Percentiles rank a stretch among this genome's conserved stretches.
Evolutionary conservation across 1,140 invertebrate genomes (phyloP).

Genomic region (Dinoponera quadriceps): DNA sequence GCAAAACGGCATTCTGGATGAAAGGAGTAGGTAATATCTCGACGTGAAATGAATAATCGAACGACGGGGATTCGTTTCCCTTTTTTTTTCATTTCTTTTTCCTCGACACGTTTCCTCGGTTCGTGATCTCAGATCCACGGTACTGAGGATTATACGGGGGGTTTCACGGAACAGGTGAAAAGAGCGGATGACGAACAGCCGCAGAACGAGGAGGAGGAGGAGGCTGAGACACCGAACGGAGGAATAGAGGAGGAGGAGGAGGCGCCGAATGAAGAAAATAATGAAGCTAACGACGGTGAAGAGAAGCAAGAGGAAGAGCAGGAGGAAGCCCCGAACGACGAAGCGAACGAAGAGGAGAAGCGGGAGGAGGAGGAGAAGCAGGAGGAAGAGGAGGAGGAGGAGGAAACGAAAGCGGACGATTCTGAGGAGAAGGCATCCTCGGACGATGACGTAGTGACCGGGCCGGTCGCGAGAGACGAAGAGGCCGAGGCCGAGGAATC

Average conservation of each 20-base stretch:
- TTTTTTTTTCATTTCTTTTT: constrained; percentile 29
- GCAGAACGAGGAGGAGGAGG: constrained; percentile 40
- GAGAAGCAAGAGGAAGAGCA: constrained; percentile 61
- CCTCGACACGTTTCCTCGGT: constrained; percentile 43
- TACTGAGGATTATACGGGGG: constrained; percentile 52
- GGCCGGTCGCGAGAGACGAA: constrained; percentile 46
- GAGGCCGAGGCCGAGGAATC: constrained; percentile 28
- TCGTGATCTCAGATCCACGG: constrained; percentile 59
- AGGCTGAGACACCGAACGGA: constrained; percentile 22
- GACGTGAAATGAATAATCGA: constrained; percentile 11
- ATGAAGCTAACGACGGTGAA: constrained; percentile 26
- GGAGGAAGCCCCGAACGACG: constrained; percentile 61
- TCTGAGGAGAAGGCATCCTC: constrained; percentile 70
- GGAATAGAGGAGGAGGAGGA: constrained; percentile 58
- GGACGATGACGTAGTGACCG: constrained; percentile 72
- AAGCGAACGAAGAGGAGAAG: constrained; percentile 72
- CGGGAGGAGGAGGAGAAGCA: constrained; percentile 72
- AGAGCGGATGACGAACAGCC: constrained; percentile 61
- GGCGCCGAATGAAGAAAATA: neutral
- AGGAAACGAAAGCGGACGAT: constrained; percentile 65
- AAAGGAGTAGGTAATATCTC: neutral
- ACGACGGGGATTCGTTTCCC: neutral
- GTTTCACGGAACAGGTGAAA: constrained; percentile 73
- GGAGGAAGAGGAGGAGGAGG: constrained; percentile 77
- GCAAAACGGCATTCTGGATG: constrained; percentile 38